Percentiles rank a stretch among this genome's conserved stretches.
Evolutionary conservation across 2,797 vertebrate species (phyloP).

Genomic region (Loriculus beryllinus): DNA sequence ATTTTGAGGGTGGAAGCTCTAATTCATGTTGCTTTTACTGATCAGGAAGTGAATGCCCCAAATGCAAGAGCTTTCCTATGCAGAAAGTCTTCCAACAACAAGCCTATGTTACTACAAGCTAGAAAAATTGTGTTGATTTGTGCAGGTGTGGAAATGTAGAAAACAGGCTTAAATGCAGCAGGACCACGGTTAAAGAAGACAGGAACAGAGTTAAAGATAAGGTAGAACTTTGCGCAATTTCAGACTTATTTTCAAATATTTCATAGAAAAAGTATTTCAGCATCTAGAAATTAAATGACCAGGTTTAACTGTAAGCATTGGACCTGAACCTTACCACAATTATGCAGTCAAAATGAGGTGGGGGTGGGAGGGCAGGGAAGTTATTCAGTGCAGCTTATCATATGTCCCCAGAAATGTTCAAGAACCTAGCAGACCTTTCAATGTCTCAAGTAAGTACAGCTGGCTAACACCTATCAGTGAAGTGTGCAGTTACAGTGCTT

Average conservation of each 20-base stretch:
- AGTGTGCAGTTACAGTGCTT: not conserved
- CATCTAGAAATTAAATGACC: not conserved
- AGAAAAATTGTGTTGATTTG: not conserved
- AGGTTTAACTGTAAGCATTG: not conserved
- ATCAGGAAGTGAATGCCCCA: not conserved
- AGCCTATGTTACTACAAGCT: not conserved
- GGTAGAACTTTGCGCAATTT: not conserved
- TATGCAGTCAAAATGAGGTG: accelerated
- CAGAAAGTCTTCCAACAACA: not conserved
- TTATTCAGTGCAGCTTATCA: not conserved
- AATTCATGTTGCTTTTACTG: not conserved
- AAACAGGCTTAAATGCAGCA: not conserved
- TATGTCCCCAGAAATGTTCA: not conserved
- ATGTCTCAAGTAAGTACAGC: not conserved
- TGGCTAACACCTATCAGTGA: not conserved
- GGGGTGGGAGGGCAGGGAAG: accelerated
- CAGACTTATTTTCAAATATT: not conserved
- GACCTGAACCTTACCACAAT: not conserved
- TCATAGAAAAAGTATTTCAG: not conserved
- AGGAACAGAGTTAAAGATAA: not conserved
- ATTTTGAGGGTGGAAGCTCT: not conserved
- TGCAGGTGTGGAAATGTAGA: not conserved
- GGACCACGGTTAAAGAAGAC: not conserved
- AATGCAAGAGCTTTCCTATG: not conserved
- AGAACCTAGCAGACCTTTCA: not conserved